phyloP scores from a whole-genome alignment of 2,797 vertebrate genomes.

The Clamator glandarius region DNA sequence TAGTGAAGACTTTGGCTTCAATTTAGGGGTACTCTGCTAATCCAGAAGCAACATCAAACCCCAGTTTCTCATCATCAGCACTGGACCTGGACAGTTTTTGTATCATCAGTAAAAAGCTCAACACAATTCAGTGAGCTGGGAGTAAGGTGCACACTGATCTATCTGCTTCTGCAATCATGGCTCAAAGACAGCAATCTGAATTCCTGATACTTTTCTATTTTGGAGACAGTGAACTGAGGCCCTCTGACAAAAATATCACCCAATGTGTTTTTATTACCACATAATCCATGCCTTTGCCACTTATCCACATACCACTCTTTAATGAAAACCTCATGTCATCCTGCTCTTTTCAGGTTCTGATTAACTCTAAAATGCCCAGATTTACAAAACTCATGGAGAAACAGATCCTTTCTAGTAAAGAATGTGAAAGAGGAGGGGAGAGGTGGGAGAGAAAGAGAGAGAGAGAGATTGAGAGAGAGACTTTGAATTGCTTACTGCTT shows the following conservation, averaged over 20 bases:
- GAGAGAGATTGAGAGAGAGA: not conserved
- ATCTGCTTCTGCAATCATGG: conserved; percentile 43
- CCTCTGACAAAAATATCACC: conserved; percentile 74
- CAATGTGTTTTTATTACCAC: conserved; percentile 78
- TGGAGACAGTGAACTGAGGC: conserved; percentile 62
- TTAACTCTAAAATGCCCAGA: conserved; percentile 77
- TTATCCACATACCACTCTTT: conserved; percentile 77
- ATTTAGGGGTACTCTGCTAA: not conserved
- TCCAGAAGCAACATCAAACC: not conserved
- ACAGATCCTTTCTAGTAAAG: conserved; percentile 61
- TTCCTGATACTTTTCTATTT: conserved; percentile 38
- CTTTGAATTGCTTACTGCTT: not conserved
- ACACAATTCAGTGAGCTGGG: not conserved
- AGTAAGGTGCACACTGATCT: conserved; percentile 24
- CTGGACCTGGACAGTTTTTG: not conserved
- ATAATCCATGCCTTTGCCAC: conserved; percentile 78
- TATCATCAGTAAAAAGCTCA: not conserved
- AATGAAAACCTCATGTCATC: conserved; percentile 81
- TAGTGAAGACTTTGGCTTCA: not conserved
- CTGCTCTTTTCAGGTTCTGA: conserved; percentile 59
- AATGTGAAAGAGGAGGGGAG: not conserved
- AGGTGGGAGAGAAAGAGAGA: not conserved
- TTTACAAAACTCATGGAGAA: conserved; percentile 45
- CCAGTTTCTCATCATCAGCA: not conserved
- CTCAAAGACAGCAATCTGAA: conserved; percentile 32